phyloP scores from a whole-genome alignment of 2,113 vertebrate genomes.

The Dasypus novemcinctus region DNA sequence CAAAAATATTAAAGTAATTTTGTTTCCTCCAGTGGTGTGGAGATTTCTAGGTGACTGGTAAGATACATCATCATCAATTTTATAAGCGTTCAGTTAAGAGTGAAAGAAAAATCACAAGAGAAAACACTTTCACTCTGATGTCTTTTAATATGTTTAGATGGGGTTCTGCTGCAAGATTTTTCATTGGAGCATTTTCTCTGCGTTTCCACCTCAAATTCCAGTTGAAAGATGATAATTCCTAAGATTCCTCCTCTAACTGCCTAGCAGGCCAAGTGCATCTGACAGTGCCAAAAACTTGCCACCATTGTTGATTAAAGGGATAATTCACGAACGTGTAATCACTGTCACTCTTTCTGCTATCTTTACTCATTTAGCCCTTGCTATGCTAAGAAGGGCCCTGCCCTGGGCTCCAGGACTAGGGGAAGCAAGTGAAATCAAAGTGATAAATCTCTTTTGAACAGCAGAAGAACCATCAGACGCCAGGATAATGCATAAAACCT shows the following conservation, averaged over 20 bases:
- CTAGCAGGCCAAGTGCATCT: not conserved
- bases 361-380: not conserved
- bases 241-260: conserved; percentile 36
- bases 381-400: not conserved
- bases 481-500: not conserved
- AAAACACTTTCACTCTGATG: conserved; percentile 76
- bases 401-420: not conserved
- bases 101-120: conserved; percentile 70
- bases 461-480: not conserved
- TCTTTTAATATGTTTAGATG: conserved; percentile 71
- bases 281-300: not conserved
- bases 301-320: conserved; percentile 39
- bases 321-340: conserved; percentile 14
- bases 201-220: conserved; percentile 70
- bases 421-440: conserved; percentile 19
- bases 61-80: conserved; percentile 71
- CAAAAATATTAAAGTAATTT: conserved; percentile 71
- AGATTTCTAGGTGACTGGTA: conserved; percentile 64
- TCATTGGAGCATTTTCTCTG: conserved; percentile 47
- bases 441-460: not conserved
- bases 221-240: conserved; percentile 63
- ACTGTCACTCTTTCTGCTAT: not conserved
- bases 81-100: conserved; percentile 56
- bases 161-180: conserved; percentile 62
- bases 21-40: conserved; percentile 71